Percentiles rank a stretch among this genome's conserved stretches.
These are phyloP conservation scores for Penaeus vannamei DNA, from an alignment of 1,140 invertebrate genomes.

Conservation along the genomic window DNA sequence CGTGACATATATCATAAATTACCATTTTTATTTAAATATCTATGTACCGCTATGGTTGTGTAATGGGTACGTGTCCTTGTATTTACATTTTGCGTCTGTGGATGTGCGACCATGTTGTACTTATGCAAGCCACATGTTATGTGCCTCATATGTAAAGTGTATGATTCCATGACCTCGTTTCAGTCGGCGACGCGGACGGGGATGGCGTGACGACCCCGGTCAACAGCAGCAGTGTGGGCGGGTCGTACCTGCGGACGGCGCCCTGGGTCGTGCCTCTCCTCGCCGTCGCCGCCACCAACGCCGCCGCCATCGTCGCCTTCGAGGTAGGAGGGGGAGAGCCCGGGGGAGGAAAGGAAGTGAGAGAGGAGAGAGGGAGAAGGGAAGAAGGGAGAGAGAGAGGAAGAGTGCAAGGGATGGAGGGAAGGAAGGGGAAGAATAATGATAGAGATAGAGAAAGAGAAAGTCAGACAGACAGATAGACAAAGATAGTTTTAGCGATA, in stretches of 20 bases:
- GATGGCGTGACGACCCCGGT: slow-evolving; percentile 70
- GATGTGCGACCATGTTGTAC: no score
- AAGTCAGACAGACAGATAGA: no score
- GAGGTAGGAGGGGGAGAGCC: slow-evolving; percentile 75
- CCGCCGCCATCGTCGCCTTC: slow-evolving; percentile 86
- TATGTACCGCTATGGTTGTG: no score
- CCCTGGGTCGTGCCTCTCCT: slow-evolving; percentile 90
- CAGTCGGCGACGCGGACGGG: slow-evolving; percentile 74
- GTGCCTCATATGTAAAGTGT: no score
- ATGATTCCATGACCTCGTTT: no score
- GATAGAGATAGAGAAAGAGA: no score
- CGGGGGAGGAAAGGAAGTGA: background rate
- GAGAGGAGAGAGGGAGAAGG: background rate
- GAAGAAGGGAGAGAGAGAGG: background rate
- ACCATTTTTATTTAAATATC: no score
- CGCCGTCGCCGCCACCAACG: slow-evolving; percentile 82
- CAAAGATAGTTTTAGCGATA: no score
- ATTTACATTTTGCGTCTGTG: no score
- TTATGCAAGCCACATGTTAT: no score
- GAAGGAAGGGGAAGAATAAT: background rate
- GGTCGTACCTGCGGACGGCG: slow-evolving; percentile 78
- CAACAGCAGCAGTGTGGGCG: slow-evolving; percentile 71
- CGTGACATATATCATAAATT: no score
- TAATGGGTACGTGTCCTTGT: no score
- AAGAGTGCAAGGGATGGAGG: background rate